phyloP scores from a whole-genome alignment of 2,113 vertebrate genomes.

The Edolisoma coerulescens region DNA sequence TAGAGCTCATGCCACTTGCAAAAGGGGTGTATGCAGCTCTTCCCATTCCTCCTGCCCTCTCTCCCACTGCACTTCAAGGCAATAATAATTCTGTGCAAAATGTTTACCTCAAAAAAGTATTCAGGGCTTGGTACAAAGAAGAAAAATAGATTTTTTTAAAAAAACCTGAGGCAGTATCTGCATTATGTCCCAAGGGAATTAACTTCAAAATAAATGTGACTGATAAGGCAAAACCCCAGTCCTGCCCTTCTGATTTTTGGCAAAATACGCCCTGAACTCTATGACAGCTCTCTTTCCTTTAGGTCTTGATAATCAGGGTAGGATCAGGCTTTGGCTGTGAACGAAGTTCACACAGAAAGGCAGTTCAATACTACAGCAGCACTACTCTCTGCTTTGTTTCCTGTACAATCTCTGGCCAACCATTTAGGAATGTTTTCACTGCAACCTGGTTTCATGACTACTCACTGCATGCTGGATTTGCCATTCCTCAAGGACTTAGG shows the following conservation, averaged over 20 bases:
- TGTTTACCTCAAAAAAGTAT: not conserved
- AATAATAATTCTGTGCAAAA: not conserved
- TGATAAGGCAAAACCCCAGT: not conserved
- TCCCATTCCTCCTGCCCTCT: not conserved
- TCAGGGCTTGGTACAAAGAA: not conserved
- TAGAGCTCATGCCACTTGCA: not conserved
- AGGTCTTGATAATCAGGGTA: not conserved
- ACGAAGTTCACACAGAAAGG: not conserved
- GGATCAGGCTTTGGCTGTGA: not conserved
- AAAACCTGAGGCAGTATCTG: accelerated
- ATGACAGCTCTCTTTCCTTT: not conserved
- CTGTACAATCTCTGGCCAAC: not conserved
- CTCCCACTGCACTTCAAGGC: not conserved
- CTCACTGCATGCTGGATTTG: constrained; percentile 38
- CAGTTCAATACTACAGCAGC: not conserved
- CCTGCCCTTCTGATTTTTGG: not conserved
- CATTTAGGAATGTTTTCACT: constrained; percentile 35
- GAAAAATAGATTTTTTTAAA: not conserved
- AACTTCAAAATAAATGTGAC: not conserved
- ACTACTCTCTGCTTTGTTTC: not conserved
- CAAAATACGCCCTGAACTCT: not conserved
- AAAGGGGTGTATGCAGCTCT: not conserved
- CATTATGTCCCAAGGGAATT: not conserved
- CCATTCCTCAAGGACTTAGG: constrained; percentile 20
- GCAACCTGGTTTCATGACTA: constrained; percentile 12